A percentile compares a stretch with the other conserved stretches of the same genome.
Conservation (phyloP, 1,140 invertebrate species). For the Heliconius congener region DNA sequence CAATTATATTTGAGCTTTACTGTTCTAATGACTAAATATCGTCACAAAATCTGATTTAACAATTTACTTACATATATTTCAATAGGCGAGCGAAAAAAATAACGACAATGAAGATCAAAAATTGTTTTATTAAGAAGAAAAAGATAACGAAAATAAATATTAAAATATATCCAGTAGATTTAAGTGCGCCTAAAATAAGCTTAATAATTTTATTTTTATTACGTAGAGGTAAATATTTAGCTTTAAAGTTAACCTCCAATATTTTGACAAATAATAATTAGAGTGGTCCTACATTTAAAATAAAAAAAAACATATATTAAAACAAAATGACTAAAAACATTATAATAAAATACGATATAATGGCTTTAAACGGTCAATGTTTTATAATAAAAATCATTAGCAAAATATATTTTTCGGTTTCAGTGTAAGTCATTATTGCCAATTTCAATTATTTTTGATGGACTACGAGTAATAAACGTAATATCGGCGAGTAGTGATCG, state of each 20-base stretch:
- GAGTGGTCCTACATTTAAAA: background rate
- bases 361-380: background rate
- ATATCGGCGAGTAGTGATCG: slow-evolving; percentile 25
- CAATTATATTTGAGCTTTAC: too few relatives aligned
- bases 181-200: too few relatives aligned
- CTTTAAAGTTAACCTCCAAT: background rate
- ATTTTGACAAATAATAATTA: too few relatives aligned
- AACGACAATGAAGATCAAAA: too few relatives aligned
- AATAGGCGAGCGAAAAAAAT: too few relatives aligned
- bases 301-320: background rate
- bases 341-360: slow-evolving; percentile 11
- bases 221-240: background rate
- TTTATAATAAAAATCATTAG: slow-evolving; percentile 11
- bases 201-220: too few relatives aligned
- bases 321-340: background rate
- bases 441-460: slow-evolving; percentile 39
- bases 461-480: slow-evolving; percentile 31
- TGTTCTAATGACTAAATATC: too few relatives aligned
- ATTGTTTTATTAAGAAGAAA: too few relatives aligned
- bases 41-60: too few relatives aligned
- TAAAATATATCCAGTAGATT: too few relatives aligned
- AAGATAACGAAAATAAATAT: too few relatives aligned
- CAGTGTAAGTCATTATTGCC: slow-evolving; percentile 20
- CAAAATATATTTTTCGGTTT: slow-evolving; percentile 10
- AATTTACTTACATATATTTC: too few relatives aligned